Percentiles rank a stretch among this genome's conserved stretches.
phyloP scores from a whole-genome alignment of 2,113 vertebrate genomes.

The Cyanoliseus patagonus region DNA sequence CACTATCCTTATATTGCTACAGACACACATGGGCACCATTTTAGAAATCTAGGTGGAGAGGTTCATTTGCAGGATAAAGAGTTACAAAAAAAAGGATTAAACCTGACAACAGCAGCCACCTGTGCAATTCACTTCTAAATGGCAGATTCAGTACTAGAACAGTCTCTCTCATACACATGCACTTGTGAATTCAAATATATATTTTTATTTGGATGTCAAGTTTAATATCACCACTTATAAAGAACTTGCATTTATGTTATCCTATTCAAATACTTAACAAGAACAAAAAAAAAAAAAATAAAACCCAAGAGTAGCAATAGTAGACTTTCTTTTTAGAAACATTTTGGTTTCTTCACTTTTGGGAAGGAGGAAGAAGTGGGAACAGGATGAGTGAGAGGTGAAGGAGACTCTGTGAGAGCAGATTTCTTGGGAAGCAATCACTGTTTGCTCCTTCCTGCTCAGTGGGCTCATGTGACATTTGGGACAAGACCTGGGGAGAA shows the following conservation, averaged over 20 bases:
- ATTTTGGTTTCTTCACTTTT: background rate
- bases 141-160: background rate
- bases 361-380: background rate
- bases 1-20: background rate
- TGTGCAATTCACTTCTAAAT: background rate
- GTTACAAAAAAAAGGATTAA: background rate
- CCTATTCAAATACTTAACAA: background rate
- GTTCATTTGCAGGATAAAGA: background rate
- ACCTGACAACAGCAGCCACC: background rate
- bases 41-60: background rate
- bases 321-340: background rate
- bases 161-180: background rate
- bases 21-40: background rate
- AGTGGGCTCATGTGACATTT: accelerated
- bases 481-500: background rate
- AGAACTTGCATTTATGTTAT: background rate
- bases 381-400: accelerated
- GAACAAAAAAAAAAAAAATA: background rate
- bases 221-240: background rate
- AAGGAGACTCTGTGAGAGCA: background rate
- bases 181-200: background rate
- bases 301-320: background rate
- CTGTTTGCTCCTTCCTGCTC: background rate
- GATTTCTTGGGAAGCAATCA: background rate
- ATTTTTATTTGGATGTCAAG: background rate